Base-by-base conservation (phyloP, 2,888 invertebrate species). In the Andrena hattorfiana region DNA sequence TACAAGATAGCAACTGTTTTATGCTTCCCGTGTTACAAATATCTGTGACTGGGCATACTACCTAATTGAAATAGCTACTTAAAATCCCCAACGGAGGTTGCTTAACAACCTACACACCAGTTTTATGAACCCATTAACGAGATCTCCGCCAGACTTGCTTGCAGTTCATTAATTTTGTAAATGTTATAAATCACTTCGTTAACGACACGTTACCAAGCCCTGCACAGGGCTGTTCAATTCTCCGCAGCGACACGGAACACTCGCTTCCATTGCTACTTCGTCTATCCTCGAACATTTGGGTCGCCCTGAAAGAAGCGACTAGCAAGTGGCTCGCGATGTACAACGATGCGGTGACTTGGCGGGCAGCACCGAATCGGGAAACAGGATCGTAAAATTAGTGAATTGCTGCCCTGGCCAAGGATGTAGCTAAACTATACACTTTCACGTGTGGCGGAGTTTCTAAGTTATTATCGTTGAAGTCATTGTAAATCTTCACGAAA, bases 401-500 rank as follows among this genome's bases (percentile, higher is more conserved):
- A 59, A 75, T 74, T 62, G 81, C 67, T 71, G 60, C 13, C 4
- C 48, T 16, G 26, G 62, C 1, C 20, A 30, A n/a, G 23, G 26
- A 13, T 26, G 67, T 6, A 64, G 60, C 51, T 16, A 51, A 13
- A 62, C 54, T 35, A 16, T 49, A 74, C 62, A 67, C 51, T 71
- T 63, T 54, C 28, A 28, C 26, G 51, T 26, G 30, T 4, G 1
- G 20, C 35, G 35, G 23, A 70, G 49, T 49, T 70, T 54, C 51
- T 66, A 23, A 63, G 54, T 56, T 56, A 82, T 81, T 73, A 69
- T 51, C 56, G 28, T 35, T 59, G 5, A 77, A 64, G 66, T 83
- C 82, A 76, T 42, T 69, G 71, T 84, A 84, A 84, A 84, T 84
- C 83, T 64, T 56, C 48, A 26, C 10, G 64, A 35, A 72, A 76